Conservation (phyloP, 2,113 vertebrate species). For the Sialia sialis region DNA sequence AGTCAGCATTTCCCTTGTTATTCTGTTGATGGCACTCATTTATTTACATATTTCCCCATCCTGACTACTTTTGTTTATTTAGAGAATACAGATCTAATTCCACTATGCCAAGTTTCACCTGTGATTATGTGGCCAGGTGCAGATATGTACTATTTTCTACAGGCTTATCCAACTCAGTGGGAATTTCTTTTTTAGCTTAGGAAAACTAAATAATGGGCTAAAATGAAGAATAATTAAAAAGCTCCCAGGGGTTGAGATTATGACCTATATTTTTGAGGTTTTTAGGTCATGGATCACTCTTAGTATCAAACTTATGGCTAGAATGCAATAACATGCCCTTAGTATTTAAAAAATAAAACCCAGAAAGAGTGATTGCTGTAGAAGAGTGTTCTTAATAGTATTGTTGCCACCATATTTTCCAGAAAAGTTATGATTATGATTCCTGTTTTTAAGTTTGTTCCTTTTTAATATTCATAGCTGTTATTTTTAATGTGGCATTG, state of each 20-base stretch:
- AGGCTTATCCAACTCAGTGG: not conserved
- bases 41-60: conserved; percentile 17
- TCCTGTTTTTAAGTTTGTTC: not conserved
- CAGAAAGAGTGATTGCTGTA: not conserved
- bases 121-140: not conserved
- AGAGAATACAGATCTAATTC: not conserved
- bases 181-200: not conserved
- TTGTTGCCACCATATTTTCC: not conserved
- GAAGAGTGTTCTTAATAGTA: not conserved
- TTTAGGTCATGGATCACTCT: not conserved
- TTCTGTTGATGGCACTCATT: not conserved
- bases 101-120: not conserved
- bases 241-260: not conserved
- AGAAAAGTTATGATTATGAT: not conserved
- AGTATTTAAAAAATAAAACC: not conserved
- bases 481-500: not conserved
- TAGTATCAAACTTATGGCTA: not conserved
- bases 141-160: not conserved
- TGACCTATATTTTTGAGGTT: not conserved
- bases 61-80: conserved; percentile 26
- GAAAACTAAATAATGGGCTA: not conserved
- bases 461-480: not conserved
- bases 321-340: not conserved
- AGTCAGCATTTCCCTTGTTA: not conserved
- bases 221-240: not conserved